Evolutionary conservation across 2,797 vertebrate species (phyloP).

Genomic region (Pagetopsis macropterus): DNA sequence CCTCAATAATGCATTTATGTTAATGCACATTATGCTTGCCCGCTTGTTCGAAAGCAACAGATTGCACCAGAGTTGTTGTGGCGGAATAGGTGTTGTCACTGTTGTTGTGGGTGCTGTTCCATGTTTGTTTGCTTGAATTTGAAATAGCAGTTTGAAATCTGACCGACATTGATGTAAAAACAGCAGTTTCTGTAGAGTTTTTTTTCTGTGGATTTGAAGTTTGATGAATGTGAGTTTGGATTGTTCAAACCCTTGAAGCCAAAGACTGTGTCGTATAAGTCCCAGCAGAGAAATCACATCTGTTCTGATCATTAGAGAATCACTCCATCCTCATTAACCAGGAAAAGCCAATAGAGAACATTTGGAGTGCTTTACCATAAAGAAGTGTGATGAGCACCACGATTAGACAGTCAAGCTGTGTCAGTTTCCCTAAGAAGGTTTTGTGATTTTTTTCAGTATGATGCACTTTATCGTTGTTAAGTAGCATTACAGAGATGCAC

Average conservation of each 20-base stretch:
- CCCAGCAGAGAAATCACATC: conserved; percentile 53
- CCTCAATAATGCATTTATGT: conserved; percentile 31
- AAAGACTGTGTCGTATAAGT: conserved; percentile 14
- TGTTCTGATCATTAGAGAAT: conserved; percentile 46
- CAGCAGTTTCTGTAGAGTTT: conserved; percentile 9
- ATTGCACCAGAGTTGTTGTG: conserved; percentile 30
- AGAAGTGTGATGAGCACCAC: conserved; percentile 6
- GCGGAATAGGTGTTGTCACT: conserved; percentile 39
- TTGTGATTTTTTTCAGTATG: neutral
- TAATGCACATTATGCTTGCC: conserved; percentile 37
- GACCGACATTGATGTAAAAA: conserved; percentile 36
- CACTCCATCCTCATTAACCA: conserved; percentile 39
- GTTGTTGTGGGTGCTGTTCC: conserved; percentile 22
- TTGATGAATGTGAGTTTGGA: conserved; percentile 58
- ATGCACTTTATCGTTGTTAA: neutral
- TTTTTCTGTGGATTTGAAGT: conserved; percentile 27
- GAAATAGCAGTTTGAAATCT: conserved; percentile 39
- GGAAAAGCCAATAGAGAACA: conserved; percentile 17
- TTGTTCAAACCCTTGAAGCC: conserved; percentile 40
- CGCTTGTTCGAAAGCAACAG: conserved; percentile 43
- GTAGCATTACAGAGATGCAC: neutral
- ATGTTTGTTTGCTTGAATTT: conserved; percentile 25
- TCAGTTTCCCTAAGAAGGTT: neutral
- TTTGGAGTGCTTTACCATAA: neutral
- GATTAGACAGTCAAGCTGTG: neutral